A percentile compares a stretch with the other conserved stretches of the same genome.
phyloP scores from a whole-genome alignment of 2,888 invertebrate genomes.

The Drosophila tripunctata region DNA sequence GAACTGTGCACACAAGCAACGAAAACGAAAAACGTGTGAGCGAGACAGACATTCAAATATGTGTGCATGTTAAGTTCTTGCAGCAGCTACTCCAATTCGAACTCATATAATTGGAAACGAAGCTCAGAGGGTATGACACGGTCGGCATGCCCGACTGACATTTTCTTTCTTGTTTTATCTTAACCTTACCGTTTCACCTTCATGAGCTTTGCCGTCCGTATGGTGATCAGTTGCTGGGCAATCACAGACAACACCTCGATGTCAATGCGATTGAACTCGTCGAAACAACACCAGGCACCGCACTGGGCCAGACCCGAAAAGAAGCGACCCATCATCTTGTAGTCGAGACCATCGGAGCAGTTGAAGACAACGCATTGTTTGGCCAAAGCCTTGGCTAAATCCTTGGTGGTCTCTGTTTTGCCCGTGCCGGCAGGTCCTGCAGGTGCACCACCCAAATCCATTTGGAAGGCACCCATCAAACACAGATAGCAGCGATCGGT shows the following conservation, averaged over 20 bases:
- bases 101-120: too few relatives aligned
- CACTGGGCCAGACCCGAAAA: slow-evolving; percentile 95
- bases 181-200: slow-evolving; percentile 84
- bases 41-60: too few relatives aligned
- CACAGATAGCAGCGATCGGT: slow-evolving; percentile 95
- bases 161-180: background rate
- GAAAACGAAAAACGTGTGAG: too few relatives aligned
- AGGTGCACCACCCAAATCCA: slow-evolving; percentile 94
- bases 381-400: slow-evolving; percentile 93
- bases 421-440: slow-evolving; percentile 95
- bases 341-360: slow-evolving; percentile 90
- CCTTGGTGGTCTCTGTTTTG: slow-evolving; percentile 96
- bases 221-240: slow-evolving; percentile 94
- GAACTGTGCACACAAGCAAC: too few relatives aligned
- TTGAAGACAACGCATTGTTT: slow-evolving; percentile 96
- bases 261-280: slow-evolving; percentile 95
- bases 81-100: too few relatives aligned
- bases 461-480: slow-evolving; percentile 94
- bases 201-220: slow-evolving; percentile 92
- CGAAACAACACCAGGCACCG: slow-evolving; percentile 96
- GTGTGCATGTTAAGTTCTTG: too few relatives aligned
- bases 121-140: too few relatives aligned
- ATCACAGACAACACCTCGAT: slow-evolving; percentile 96
- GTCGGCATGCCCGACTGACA: too few relatives aligned
- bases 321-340: slow-evolving; percentile 91